Base-by-base conservation (phyloP, 2,113 vertebrate genomes). In the Dipodomys merriami region DNA sequence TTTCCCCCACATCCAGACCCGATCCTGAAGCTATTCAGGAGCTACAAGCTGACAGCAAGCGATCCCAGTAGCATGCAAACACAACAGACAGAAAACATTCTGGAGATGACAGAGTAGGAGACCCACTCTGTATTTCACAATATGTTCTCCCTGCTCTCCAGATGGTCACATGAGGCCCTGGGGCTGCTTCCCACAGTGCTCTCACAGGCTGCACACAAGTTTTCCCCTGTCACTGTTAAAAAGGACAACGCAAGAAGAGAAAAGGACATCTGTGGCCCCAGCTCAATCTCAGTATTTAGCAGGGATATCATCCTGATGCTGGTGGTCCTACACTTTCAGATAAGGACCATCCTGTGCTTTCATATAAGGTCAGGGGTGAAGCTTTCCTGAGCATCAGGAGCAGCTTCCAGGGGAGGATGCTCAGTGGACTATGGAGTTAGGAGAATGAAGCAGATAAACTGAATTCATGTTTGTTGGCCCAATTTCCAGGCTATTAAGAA, bases 401-500 rank as follows among this genome's bases (percentile, higher is more conserved):
- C 2, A 12, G 49, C 49, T 5, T 76, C 96, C 78, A n/a, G 44
- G 77, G 83, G 65, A 33, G 68, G n/a, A 86, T 49, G 9, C 9
- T 33, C 19, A 8, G 72, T 46, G 67, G 77, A 27, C 20, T 69
- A n/a, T 15, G 67, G 30, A 20, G 4, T 67, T 92, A 77, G 85
- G 64, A 84, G 8, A 39, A 10, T 60, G 77, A 53, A 69, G 64
- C 46, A 94, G 19, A 86, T 49, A 49, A 49, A 49, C 44, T 82
- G 53, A 88, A 53, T 91, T 88, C 44, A 74, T 95, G 27, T 29
- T 86, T 77, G 23, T 33, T 82, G 49, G 49, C n/a, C 71, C 85
- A 93, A 33, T 65, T 83, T 89, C 69, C 57, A 91, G 72, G 68
- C 65, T 86, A 68, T 64, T n/a, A 33, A 79, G 92, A 90, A 53